Evolutionary conservation across 1,140 invertebrate species (phyloP).

Genomic region (Lordiphosa collinella): DNA sequence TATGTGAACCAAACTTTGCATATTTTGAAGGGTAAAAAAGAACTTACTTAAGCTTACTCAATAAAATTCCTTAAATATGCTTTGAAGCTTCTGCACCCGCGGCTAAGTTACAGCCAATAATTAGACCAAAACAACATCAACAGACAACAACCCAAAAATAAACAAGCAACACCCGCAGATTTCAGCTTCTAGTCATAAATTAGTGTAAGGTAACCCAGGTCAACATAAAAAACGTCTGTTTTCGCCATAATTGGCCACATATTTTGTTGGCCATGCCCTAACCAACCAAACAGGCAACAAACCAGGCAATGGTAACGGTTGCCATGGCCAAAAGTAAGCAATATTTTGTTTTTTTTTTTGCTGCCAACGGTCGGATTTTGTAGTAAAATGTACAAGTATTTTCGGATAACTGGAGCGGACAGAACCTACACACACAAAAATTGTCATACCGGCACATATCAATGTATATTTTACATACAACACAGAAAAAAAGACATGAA

Average conservation of each 20-base stretch:
- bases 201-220: conserved; percentile 38
- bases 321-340: conserved; percentile 30
- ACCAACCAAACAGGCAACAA: conserved; percentile 12
- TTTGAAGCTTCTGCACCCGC: background rate
- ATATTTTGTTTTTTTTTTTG: conserved; percentile 16
- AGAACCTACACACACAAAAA: background rate
- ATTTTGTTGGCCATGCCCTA: conserved; percentile 54
- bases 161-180: conserved; percentile 35
- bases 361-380: conserved; percentile 8
- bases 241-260: conserved; percentile 76
- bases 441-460: conserved; percentile 19
- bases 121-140: conserved; percentile 34
- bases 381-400: too few relatives aligned
- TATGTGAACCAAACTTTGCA: too few relatives aligned
- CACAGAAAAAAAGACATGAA: conserved; percentile 10
- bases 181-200: conserved; percentile 58
- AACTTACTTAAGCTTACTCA: too few relatives aligned
- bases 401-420: too few relatives aligned
- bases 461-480: conserved; percentile 35
- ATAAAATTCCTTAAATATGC: background rate
- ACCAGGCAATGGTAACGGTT: conserved; percentile 36
- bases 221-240: conserved; percentile 60
- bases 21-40: too few relatives aligned
- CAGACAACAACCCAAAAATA: background rate
- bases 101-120: conserved; percentile 57